Conservation (phyloP, 2,113 vertebrate species). For the Seriola dumerili region DNA sequence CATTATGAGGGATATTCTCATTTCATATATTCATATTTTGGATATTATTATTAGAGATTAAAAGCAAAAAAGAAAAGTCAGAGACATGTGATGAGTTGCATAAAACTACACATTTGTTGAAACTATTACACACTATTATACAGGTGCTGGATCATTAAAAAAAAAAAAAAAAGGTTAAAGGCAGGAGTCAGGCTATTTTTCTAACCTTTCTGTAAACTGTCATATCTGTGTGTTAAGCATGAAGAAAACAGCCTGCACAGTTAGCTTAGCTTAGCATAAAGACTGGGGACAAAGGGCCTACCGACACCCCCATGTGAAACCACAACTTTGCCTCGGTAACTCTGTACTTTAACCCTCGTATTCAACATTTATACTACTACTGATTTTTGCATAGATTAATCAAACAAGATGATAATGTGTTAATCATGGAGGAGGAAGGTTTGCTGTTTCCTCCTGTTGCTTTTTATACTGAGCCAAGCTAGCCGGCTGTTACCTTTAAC, state of each 20-base stretch:
- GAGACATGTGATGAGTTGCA: neutral
- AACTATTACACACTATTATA: too few species aligned
- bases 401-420: too few species aligned
- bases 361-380: too few species aligned
- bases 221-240: neutral
- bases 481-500: neutral
- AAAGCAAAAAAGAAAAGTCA: neutral
- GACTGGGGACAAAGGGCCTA: neutral
- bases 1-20: slow-evolving; percentile 4
- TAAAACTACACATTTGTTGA: neutral
- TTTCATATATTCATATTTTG: neutral
- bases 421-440: neutral
- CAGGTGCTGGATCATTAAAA: neutral
- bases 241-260: neutral
- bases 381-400: too few species aligned
- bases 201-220: neutral
- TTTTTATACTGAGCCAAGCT: neutral
- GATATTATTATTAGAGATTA: neutral
- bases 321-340: too few species aligned
- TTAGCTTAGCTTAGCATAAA: neutral
- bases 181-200: neutral
- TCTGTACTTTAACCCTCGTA: too few species aligned
- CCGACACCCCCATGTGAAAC: too few species aligned
- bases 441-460: neutral
- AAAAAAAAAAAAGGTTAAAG: neutral